Evolutionary conservation across 2,888 invertebrate species (phyloP).

Genomic region (Melinaea menophilus): DNA sequence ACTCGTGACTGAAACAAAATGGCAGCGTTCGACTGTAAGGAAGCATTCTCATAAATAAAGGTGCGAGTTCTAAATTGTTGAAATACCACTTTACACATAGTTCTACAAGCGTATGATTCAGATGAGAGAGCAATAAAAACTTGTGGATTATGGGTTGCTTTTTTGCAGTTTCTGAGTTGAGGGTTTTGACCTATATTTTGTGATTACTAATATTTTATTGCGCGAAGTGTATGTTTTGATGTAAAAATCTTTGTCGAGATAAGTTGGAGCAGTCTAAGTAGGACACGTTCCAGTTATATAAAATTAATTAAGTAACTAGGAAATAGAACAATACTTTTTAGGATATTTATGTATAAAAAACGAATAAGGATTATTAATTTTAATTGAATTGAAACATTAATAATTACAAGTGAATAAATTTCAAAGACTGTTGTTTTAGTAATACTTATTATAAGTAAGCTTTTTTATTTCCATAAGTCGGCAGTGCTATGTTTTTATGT

Average conservation of each 20-base stretch:
- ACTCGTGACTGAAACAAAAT: constrained; percentile 28
- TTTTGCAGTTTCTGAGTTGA: constrained; percentile 16
- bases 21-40: constrained; percentile 52
- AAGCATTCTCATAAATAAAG: constrained; percentile 63
- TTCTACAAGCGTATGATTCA: constrained; percentile 56
- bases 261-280: too few relatives aligned
- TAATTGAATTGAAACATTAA: too few relatives aligned
- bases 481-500: too few relatives aligned
- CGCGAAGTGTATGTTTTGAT: background rate
- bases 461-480: too few relatives aligned
- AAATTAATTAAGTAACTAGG: too few relatives aligned
- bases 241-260: background rate
- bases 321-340: too few relatives aligned
- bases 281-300: too few relatives aligned
- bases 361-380: too few relatives aligned
- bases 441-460: too few relatives aligned
- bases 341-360: too few relatives aligned
- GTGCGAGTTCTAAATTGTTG: constrained; percentile 45
- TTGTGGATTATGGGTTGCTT: constrained; percentile 35
- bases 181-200: constrained; percentile 16
- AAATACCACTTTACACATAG: constrained; percentile 45
- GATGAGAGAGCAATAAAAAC: constrained; percentile 62
- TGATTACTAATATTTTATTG: constrained; percentile 5
- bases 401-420: too few relatives aligned
- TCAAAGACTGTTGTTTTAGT: too few relatives aligned